Base-by-base conservation (phyloP, 2,888 invertebrate species). In the Caenorhabditis angaria region DNA sequence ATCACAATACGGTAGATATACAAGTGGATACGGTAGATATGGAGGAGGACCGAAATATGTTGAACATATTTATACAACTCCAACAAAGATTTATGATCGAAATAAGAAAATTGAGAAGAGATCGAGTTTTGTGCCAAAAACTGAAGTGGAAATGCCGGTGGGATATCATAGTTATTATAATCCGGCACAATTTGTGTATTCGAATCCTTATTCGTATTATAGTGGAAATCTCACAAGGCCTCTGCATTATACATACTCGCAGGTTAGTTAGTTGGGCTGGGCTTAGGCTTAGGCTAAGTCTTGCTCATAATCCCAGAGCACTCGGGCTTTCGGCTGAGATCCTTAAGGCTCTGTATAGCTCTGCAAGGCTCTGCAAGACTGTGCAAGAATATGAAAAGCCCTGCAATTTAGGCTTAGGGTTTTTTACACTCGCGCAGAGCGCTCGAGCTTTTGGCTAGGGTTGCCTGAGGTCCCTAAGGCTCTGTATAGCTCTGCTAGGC, bases 101-200 rank as follows among this genome's bases (percentile, higher is more conserved):
- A 54, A 22, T 6, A 10, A 8, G 27, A 27, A 3, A 54, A 14
- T 54, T 65, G 62, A 51, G 64, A 69, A 24, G 69, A 69, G 35
- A 64, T 69, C 53, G 64, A 69, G 69, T 69, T 12, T 48, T 60
- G 24, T 18, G 18, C 28, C 10, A 8, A 29, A 56, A 29, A 62
- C 70, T 25, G 56, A 35, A n/a, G 66, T 71, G 20, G 60, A 66
- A 14, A 57, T 71, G 58, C 70, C 70, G 24, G 56, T 66, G 20
- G 70, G 70, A n/a, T 71, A 71, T 54, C 70, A 71, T 55, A 48
- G 35, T 51, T 71, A 71, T 54, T 71, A 71, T 29, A 64, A 66
- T 20, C 70, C 70, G 0, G 48, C 54, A 41, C 61, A 50, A n/a
- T 59, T 62, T 50, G 51, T 65, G 58, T 62, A 58, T 14, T 35